A percentile compares a stretch with the other conserved stretches of the same genome.
These are phyloP conservation scores for Epinotia bilunana DNA, from an alignment of 2,888 invertebrate species.

Conservation along the genomic window DNA sequence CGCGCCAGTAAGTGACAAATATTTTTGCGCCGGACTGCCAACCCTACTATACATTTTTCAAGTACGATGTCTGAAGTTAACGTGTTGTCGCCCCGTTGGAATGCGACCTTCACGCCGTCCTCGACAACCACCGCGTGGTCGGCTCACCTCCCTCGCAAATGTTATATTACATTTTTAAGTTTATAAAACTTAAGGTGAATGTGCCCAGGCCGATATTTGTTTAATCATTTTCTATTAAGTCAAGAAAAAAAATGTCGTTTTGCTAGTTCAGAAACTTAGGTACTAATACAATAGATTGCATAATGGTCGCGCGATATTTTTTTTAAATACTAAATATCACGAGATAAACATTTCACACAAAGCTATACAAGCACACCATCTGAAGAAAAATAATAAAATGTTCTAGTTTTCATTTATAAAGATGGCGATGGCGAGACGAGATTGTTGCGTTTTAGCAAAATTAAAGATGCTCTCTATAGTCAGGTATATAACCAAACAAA, in stretches of 20 bases:
- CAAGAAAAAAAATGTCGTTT: no score
- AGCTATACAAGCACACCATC: not conserved
- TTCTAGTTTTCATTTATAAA: slow-evolving; percentile 16
- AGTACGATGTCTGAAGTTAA: slow-evolving; percentile 52
- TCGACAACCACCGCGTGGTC: slow-evolving; percentile 44
- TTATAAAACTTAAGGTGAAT: not conserved
- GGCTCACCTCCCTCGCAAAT: not conserved
- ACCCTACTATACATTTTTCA: not conserved
- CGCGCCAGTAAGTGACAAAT: no score
- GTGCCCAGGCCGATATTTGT: no score
- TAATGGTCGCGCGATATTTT: no score
- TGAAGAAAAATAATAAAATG: not conserved
- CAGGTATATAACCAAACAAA: not conserved
- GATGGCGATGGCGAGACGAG: slow-evolving; percentile 40
- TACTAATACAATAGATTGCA: no score
- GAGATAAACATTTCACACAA: not conserved
- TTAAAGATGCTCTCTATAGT: slow-evolving; percentile 8
- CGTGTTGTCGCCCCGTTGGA: slow-evolving; percentile 56
- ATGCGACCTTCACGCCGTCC: slow-evolving; percentile 73
- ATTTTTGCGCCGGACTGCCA: no score
- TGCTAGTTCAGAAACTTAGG: no score
- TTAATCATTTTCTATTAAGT: no score
- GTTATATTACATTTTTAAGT: not conserved
- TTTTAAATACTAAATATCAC: no score
- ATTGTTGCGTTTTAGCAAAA: slow-evolving; percentile 23